Evolutionary conservation across 2,113 vertebrate genomes (phyloP).

Genomic region (Porphyrio hochstetteri): DNA sequence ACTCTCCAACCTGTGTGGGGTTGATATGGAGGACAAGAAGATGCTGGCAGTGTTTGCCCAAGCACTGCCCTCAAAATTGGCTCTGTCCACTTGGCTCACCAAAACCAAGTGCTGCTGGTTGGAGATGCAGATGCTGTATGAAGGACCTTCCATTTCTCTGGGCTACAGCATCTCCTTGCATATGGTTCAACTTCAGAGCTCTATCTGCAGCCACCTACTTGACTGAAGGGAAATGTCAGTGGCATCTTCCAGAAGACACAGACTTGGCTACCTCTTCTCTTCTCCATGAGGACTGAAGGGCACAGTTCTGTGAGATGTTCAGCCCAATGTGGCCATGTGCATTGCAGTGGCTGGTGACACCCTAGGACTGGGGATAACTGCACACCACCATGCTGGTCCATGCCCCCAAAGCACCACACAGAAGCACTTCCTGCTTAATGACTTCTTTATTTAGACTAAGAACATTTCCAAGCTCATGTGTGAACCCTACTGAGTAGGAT

Average conservation of each 20-base stretch:
- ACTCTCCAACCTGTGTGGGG: background rate
- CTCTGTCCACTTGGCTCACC: background rate
- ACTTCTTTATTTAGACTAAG: background rate
- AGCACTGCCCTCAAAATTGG: background rate
- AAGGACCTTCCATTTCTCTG: background rate
- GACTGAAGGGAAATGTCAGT: background rate
- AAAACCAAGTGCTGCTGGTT: background rate
- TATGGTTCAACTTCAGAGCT: background rate
- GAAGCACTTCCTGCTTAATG: background rate
- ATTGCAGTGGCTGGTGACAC: background rate
- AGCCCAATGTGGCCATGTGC: background rate
- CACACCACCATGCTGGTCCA: background rate
- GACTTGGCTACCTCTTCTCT: background rate
- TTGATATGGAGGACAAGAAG: background rate
- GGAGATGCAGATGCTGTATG: rapidly evolving
- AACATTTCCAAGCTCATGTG: rapidly evolving
- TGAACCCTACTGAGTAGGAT: background rate
- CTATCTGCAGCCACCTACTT: background rate
- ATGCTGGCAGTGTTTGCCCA: background rate
- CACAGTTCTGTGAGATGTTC: background rate
- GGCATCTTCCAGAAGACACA: background rate
- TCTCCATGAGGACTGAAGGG: background rate
- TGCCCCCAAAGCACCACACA: background rate
- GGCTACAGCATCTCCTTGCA: background rate
- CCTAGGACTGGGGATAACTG: background rate